A percentile compares a stretch with the other conserved stretches of the same genome.
Evolutionary conservation across 2,113 vertebrate species (phyloP).

Genomic region (Dicerorhinus sumatrensis): DNA sequence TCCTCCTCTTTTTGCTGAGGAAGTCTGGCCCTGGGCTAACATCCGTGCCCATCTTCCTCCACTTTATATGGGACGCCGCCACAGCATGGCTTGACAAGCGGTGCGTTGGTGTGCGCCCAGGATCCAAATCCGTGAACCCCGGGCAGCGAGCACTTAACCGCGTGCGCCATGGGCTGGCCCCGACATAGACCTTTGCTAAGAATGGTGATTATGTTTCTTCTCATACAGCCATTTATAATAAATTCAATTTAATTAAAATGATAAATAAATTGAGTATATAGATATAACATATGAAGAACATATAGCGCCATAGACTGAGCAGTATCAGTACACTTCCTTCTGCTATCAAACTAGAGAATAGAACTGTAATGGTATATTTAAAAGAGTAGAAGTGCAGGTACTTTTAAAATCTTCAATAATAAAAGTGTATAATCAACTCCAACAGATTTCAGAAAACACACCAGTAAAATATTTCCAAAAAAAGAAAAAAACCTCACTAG

Average conservation of each 20-base stretch:
- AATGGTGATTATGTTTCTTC: neutral
- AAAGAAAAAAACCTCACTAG: neutral
- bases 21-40: too few species aligned
- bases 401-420: neutral
- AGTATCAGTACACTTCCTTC: neutral
- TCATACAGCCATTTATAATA: neutral
- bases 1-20: too few species aligned
- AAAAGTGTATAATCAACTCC: neutral
- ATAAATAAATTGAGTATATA: neutral
- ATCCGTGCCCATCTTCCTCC: too few species aligned
- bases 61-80: too few species aligned
- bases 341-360: neutral
- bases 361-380: neutral
- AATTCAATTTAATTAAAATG: neutral
- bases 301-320: neutral
- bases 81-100: too few species aligned
- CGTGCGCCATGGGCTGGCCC: too few species aligned
- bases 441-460: neutral
- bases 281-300: neutral
- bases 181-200: neutral
- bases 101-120: too few species aligned
- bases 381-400: neutral
- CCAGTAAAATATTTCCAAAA: neutral
- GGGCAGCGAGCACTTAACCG: too few species aligned
- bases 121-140: too few species aligned